phyloP scores from a whole-genome alignment of 2,888 invertebrate genomes.

The Ennomos fuscantarius region DNA sequence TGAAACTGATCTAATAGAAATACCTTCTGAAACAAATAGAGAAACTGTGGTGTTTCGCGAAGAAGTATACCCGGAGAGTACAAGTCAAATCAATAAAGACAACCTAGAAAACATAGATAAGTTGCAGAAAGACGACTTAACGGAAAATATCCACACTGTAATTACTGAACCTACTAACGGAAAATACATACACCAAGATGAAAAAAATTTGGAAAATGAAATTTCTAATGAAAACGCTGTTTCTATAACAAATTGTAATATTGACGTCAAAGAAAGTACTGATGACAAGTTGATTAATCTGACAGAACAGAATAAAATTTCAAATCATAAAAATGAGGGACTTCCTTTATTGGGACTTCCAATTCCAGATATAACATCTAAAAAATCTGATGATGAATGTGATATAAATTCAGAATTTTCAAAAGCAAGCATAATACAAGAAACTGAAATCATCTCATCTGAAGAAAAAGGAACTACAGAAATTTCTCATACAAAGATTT shows the following conservation, averaged over 20 bases:
- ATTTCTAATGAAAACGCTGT: not conserved
- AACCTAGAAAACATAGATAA: not conserved
- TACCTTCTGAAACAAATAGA: not conserved
- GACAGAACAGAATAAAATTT: not conserved
- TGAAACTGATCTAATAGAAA: not conserved
- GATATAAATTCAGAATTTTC: not conserved
- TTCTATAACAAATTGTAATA: not conserved
- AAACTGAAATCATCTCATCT: not conserved
- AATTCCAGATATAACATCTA: not conserved
- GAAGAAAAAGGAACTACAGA: not conserved
- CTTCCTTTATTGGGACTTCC: not conserved
- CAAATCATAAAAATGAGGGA: not conserved
- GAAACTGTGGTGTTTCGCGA: constrained; percentile 1
- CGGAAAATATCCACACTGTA: constrained; percentile 1
- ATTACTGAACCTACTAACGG: constrained; percentile 5
- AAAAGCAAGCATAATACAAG: not conserved
- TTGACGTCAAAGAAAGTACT: not conserved
- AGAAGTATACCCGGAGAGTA: constrained; percentile 1
- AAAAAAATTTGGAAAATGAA: constrained; percentile 1
- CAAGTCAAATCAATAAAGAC: not conserved
- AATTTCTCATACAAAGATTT: too few relatives aligned
- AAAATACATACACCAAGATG: constrained; percentile 4
- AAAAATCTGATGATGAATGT: not conserved
- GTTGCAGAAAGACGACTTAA: not conserved
- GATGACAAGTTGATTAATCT: not conserved